A percentile compares a stretch with the other conserved stretches of the same genome.
These are phyloP conservation scores for Squalus acanthias DNA, from an alignment of 2,797 vertebrate genomes.

Conservation along the genomic window DNA sequence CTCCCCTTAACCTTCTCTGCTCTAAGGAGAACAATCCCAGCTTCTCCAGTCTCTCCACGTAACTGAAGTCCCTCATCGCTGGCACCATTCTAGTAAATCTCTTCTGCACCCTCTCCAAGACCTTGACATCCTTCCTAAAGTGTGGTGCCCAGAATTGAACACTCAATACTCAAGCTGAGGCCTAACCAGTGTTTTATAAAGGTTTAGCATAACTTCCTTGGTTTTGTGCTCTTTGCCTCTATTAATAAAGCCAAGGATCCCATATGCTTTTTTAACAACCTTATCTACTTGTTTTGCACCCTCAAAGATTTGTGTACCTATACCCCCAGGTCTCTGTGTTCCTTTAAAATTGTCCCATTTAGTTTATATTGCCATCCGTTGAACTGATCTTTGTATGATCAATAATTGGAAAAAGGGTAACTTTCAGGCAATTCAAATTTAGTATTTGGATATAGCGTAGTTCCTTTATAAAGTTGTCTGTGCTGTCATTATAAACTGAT, in stretches of 20 bases:
- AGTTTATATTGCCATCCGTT: not conserved
- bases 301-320: not conserved
- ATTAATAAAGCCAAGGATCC: not conserved
- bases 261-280: not conserved
- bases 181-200: no score
- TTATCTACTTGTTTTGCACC: not conserved
- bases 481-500: not conserved
- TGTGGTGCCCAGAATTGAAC: no score
- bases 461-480: not conserved
- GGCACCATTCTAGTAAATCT: not conserved
- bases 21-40: not conserved
- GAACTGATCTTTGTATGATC: not conserved
- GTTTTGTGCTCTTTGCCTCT: not conserved
- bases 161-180: no score
- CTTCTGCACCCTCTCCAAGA: not conserved
- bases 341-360: no score
- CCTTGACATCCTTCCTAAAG: not conserved
- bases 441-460: not conserved
- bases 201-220: no score
- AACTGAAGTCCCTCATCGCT: not conserved
- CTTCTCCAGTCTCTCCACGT: not conserved
- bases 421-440: not conserved
- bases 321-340: not conserved
- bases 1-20: not conserved
- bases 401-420: not conserved